Evolutionary conservation across 2,888 invertebrate genomes (phyloP), one percentile per base, ranked within the genome.

Genomic region (Callyntrura guangdongensis): DNA sequence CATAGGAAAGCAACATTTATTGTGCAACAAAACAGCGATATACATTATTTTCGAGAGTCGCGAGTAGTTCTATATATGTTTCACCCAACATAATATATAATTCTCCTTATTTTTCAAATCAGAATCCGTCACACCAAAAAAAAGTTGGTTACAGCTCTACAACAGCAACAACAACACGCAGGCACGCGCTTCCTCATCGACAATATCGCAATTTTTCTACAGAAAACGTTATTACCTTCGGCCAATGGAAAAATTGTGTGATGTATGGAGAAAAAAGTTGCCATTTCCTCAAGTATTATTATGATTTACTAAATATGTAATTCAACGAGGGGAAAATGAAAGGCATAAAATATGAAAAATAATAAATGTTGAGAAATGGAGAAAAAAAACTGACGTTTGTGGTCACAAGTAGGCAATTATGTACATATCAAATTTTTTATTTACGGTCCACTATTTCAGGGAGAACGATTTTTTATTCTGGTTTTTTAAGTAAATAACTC

Each of bases 241-340:
- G 36, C 27, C 74, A 77, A 89, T 89, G 83, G 74, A 64, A 69
- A 89, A 89, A 89, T 89, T 83, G 89, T 89, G 83, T 83, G 89
- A 83, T 83, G 64, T 53, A 83, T 83, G 74, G 17, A 59, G 64
- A 64, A 86, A 87, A 88, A 82, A 14, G 47, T 72, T 59, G 89
- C 49, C n/a, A 77, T 89, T 89, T 83, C 47, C 74, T 25, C 53
- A 74, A 79, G 47, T 20, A 74, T 89, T 83, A 61, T 59, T 83
- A 61, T 59, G 79, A 14, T 64, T 83, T 83, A 83, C 74, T 72
- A 61, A 89, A 72, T 83, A 83, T 88, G 64, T 79, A 87, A 79
- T 81, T 87, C 86, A 25, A 59, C 69, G 67, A n/a, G 14, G 53
- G 53, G 22, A 59, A 53, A 74, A 74, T 74, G 74, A 74, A 74